Percentiles rank a stretch among this genome's conserved stretches.
These are phyloP conservation scores for Siderastrea radians DNA, from an alignment of 92 coral and sea anemone species.

Conservation along the genomic window DNA sequence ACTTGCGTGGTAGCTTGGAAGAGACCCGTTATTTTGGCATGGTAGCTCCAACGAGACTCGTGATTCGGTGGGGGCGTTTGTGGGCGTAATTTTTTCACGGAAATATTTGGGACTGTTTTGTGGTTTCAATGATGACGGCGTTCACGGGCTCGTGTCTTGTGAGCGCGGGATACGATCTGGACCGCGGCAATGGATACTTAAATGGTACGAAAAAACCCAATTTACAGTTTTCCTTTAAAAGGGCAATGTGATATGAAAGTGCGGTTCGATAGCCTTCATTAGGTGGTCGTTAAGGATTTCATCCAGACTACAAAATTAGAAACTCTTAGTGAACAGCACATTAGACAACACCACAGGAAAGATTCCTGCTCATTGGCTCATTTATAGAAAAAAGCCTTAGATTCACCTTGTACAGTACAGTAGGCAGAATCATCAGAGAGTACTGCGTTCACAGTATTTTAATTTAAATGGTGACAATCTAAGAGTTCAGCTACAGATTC, in stretches of 20 bases:
- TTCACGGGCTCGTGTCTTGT: slow-evolving; percentile 82
- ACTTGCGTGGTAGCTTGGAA: too few relatives aligned
- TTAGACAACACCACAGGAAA: not conserved
- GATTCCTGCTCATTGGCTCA: not conserved
- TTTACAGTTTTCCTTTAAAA: too few relatives aligned
- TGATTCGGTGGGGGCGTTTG: not conserved
- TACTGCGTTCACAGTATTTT: too few relatives aligned
- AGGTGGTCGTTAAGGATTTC: too few relatives aligned
- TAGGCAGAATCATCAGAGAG: not conserved
- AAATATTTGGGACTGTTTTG: slow-evolving; percentile 93
- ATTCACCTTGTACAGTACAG: not conserved
- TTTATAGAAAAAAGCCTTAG: not conserved
- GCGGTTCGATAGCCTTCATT: not conserved
- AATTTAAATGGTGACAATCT: too few relatives aligned
- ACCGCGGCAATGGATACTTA: slow-evolving; percentile 91
- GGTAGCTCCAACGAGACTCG: too few relatives aligned
- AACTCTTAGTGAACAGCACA: not conserved
- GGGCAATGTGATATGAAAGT: not conserved
- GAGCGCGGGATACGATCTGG: slow-evolving; percentile 94
- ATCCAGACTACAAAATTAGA: too few relatives aligned
- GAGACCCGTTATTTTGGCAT: too few relatives aligned
- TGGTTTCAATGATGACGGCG: slow-evolving; percentile 90
- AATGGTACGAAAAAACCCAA: slow-evolving; percentile 81
- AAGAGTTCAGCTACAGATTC: too few relatives aligned
- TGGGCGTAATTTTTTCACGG: slow-evolving; percentile 46